Percentiles rank a stretch among this genome's conserved stretches.
Conservation (phyloP, 2,797 vertebrate genomes). For the Epinephelus awoara region DNA sequence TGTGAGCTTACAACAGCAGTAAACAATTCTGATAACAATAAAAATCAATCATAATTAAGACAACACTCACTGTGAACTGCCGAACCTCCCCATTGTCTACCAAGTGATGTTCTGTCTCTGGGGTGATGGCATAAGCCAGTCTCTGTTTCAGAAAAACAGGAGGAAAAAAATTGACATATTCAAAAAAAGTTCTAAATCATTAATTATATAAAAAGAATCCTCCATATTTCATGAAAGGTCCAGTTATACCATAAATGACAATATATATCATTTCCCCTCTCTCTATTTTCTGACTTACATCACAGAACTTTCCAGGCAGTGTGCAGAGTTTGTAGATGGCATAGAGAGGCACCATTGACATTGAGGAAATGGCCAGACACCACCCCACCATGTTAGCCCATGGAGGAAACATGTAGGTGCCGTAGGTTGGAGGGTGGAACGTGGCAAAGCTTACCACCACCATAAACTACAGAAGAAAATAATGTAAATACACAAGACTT, state of each 20-base stretch:
- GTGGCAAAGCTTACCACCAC: slow-evolving; percentile 92
- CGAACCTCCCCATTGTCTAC: slow-evolving; percentile 91
- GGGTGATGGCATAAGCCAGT: slow-evolving; percentile 92
- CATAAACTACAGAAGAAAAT: slow-evolving; percentile 86
- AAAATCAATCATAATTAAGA: background rate
- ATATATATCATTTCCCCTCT: background rate
- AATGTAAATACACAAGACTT: background rate
- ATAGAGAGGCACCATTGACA: slow-evolving; percentile 92
- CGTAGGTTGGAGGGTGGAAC: slow-evolving; percentile 90
- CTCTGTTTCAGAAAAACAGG: slow-evolving; percentile 78
- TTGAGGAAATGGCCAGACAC: slow-evolving; percentile 92
- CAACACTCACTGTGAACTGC: slow-evolving; percentile 89
- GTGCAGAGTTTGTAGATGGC: slow-evolving; percentile 92
- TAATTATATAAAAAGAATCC: background rate
- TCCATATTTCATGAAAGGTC: background rate
- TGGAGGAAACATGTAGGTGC: slow-evolving; percentile 88
- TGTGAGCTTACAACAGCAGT: slow-evolving; percentile 4
- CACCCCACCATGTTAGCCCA: slow-evolving; percentile 93
- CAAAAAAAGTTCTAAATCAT: no score
- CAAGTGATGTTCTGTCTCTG: slow-evolving; percentile 91
- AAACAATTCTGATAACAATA: background rate
- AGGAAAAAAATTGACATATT: background rate
- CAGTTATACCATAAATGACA: background rate
- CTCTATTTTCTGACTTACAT: slow-evolving; percentile 82
- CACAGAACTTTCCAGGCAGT: slow-evolving; percentile 88